Evolutionary conservation across 2,888 invertebrate species (phyloP), one percentile per base, ranked within the genome.

Genomic region (Eupithecia dodoneata): DNA sequence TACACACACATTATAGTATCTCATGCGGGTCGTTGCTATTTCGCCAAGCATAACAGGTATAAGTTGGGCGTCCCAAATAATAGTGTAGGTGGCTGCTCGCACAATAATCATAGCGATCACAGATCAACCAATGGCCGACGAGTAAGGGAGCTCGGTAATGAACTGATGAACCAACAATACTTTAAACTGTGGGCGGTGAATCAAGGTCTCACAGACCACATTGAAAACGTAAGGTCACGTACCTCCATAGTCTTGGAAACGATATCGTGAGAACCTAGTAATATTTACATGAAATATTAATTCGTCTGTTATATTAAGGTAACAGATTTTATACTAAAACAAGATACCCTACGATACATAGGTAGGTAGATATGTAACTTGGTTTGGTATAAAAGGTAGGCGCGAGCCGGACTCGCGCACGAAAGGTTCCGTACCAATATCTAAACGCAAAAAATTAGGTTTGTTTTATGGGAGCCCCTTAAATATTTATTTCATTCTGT

Each of bases 161-260:
- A 70, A 70, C 47, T 70, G 69, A 9, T 45, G 69, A 47, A 30
- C 47, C 47, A 49, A 70, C 70, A 70, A 63, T 2, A 66, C 6
- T 10, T 13, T 42, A 42, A 70, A 45, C 70, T 47, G 18, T 49
- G 70, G 70, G 70, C 70, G 30, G 42, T 42, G 7, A 30, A 12
- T 30, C 70, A 70, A 70, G 70, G 70, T 47, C 70, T 70, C 18
- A 10, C 18, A 45, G 12, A 13, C 45, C 12, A 45, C 30, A 49
- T 70, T 49, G 30, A 49, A 47, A 47, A 45, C 13, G 47, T 47
- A 49, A 70, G 70, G 70, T 70, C 70, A 70, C 12, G 42, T 10
- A 47, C 3, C 69, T n/a, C 13, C 70, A 69, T 47, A 49, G 63
- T 63, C 63, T 63, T 63, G 18, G 63, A 70, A 70, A 18, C 47